Conservation (phyloP, 2,888 invertebrate species). For the Meganola albula region DNA sequence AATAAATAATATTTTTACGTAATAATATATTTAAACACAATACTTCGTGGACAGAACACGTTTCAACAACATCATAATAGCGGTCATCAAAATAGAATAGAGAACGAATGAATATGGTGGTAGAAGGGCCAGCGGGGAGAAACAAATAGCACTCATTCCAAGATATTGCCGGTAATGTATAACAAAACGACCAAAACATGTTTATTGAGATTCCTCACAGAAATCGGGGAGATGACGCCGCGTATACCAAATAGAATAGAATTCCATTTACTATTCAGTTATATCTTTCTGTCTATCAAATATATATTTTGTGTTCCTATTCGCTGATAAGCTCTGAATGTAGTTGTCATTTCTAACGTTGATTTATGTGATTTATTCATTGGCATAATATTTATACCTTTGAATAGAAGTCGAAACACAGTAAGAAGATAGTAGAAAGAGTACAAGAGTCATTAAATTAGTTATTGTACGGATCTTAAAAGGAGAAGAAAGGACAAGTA, state of each 20-base stretch:
- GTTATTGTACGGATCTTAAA: too few species aligned
- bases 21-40: slow-evolving; percentile 14
- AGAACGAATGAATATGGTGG: slow-evolving; percentile 53
- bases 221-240: slow-evolving; percentile 25
- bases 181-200: slow-evolving; percentile 39
- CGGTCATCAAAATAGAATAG: slow-evolving; percentile 62
- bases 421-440: too few species aligned
- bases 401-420: too few species aligned
- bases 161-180: slow-evolving; percentile 48
- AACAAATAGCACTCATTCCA: slow-evolving; percentile 48
- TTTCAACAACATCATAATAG: slow-evolving; percentile 55
- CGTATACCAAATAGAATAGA: slow-evolving; percentile 17
- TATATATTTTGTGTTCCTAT: slow-evolving; percentile 15
- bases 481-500: too few species aligned
- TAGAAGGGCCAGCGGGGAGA: slow-evolving; percentile 19
- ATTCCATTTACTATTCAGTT: slow-evolving; percentile 24
- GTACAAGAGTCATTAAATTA: too few species aligned
- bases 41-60: slow-evolving; percentile 29
- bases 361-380: too few species aligned
- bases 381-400: too few species aligned
- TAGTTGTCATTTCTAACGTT: too few species aligned
- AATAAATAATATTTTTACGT: not conserved
- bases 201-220: slow-evolving; percentile 32
- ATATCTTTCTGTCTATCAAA: slow-evolving; percentile 10
- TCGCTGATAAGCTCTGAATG: slow-evolving; percentile 17